phyloP scores from a whole-genome alignment of 2,888 invertebrate genomes.

The Julus scandinavius region DNA sequence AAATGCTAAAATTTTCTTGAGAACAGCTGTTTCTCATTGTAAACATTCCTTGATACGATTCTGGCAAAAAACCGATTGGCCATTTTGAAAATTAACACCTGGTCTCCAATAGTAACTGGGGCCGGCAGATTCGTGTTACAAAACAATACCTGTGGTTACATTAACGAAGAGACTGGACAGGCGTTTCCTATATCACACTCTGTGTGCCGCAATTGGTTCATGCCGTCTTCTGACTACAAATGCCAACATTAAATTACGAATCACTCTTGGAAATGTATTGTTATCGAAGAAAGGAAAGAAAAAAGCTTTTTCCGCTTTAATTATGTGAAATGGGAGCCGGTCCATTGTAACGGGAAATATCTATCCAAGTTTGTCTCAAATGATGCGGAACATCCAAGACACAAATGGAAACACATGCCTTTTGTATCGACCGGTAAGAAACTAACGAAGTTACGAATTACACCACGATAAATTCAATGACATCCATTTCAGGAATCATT shows the following conservation, averaged over 20 bases:
- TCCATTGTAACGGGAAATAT: conserved; percentile 6
- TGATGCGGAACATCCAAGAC: conserved; percentile 5
- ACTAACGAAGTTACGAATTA: conserved; percentile 16
- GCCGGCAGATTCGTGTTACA: no score
- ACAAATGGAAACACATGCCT: background rate
- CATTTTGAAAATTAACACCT: no score
- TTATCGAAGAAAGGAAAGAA: background rate
- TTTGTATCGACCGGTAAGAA: background rate
- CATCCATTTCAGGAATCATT: background rate
- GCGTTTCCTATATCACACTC: background rate
- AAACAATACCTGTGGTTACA: no score
- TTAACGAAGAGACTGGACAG: background rate
- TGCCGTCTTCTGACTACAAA: background rate
- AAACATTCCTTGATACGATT: no score
- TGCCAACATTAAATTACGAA: conserved; percentile 7
- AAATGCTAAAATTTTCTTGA: no score
- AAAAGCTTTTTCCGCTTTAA: conserved; percentile 24
- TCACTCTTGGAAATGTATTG: background rate
- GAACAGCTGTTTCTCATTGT: no score
- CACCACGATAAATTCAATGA: conserved; percentile 4
- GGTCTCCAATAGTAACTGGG: no score
- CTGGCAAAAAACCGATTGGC: no score
- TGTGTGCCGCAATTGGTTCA: background rate
- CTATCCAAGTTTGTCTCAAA: conserved; percentile 12
- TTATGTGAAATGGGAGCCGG: background rate